Conservation (phyloP, 2,888 invertebrate genomes). For the Brachylomia viminalis region DNA sequence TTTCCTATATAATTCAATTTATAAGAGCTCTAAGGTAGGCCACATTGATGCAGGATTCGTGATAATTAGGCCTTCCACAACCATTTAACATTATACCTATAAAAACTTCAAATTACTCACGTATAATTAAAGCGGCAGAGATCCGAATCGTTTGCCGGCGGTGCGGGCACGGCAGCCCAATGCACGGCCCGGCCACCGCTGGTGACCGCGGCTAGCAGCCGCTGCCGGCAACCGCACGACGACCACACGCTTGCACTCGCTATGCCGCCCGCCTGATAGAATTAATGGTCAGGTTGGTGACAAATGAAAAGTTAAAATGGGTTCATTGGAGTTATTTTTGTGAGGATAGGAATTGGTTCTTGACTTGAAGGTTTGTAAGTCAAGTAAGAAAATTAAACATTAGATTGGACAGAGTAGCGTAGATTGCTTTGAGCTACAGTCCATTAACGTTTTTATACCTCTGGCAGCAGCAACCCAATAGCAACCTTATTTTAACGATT, state of each 20-base stretch:
- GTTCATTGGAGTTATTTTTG: neutral
- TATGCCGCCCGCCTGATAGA: conserved; percentile 91
- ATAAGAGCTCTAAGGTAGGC: neutral
- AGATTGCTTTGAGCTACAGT: neutral
- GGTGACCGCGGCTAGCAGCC: conserved; percentile 92
- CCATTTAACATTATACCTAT: neutral
- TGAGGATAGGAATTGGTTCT: neutral
- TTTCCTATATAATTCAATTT: neutral
- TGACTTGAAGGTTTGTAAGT: neutral
- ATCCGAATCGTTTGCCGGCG: conserved; percentile 87
- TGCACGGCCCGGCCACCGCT: conserved; percentile 92
- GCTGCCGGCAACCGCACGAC: conserved; percentile 92
- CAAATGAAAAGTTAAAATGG: conserved; percentile 16
- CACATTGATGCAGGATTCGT: neutral
- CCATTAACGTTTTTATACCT: no score
- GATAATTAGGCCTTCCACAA: no score
- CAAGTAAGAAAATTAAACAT: neutral
- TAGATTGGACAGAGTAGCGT: neutral
- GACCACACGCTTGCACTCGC: conserved; percentile 92
- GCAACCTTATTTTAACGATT: no score
- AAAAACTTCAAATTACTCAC: conserved; percentile 73
- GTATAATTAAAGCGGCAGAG: conserved; percentile 86
- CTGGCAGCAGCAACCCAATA: no score
- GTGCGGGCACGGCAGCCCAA: conserved; percentile 91
- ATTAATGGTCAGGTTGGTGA: conserved; percentile 37